Evolutionary conservation across 1,140 invertebrate species (phyloP).

Genomic region (Achroia grisella): DNA sequence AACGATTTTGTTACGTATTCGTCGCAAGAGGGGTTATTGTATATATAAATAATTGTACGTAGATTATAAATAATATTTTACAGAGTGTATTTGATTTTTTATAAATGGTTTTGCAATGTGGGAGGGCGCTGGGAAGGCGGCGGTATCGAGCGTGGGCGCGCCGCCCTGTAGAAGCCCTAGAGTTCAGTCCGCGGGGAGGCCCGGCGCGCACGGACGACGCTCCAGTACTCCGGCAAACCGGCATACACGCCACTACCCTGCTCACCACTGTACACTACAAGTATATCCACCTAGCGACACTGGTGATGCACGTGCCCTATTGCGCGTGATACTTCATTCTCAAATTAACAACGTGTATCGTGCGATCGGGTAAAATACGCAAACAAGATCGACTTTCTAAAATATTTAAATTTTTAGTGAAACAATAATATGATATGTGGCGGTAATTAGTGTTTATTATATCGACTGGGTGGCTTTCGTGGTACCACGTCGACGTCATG

Average conservation of each 20-base stretch:
- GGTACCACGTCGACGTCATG: slow-evolving; percentile 49
- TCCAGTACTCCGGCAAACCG: slow-evolving; percentile 5
- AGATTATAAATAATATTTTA: slow-evolving; percentile 19
- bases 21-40: too few relatives aligned
- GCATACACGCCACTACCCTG: slow-evolving; percentile 13
- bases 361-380: not conserved
- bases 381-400: slow-evolving; percentile 4
- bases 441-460: slow-evolving; percentile 49
- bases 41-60: not conserved
- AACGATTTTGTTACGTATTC: too few relatives aligned
- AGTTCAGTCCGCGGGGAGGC: slow-evolving; percentile 42
- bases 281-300: not conserved
- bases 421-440: slow-evolving; percentile 54
- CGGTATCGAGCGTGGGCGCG: slow-evolving; percentile 67
- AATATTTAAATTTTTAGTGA: slow-evolving; percentile 38
- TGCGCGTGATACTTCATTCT: slow-evolving; percentile 7
- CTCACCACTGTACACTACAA: slow-evolving; percentile 2
- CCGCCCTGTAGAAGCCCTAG: slow-evolving; percentile 53
- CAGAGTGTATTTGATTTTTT: slow-evolving; percentile 55
- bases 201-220: slow-evolving; percentile 27
- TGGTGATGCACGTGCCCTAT: slow-evolving; percentile 3
- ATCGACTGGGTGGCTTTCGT: slow-evolving; percentile 38
- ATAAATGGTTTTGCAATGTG: slow-evolving; percentile 63
- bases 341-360: too few relatives aligned
- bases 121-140: slow-evolving; percentile 60